Evolutionary conservation across 2,113 vertebrate species (phyloP).

Genomic region (Pipa parva): DNA sequence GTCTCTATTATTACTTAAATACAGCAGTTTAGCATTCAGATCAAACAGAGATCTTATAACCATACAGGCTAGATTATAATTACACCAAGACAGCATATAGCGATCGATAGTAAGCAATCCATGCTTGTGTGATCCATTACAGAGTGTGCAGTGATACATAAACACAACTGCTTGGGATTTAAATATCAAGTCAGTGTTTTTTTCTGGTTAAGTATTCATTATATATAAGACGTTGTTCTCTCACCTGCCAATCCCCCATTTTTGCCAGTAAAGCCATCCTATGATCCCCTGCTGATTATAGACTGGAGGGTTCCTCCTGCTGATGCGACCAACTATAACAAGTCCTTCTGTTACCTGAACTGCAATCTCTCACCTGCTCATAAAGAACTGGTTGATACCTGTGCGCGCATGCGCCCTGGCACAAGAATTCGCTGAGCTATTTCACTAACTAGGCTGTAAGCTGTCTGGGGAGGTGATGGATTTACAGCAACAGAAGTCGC

Average conservation of each 20-base stretch:
- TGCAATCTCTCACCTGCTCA: conserved; percentile 88
- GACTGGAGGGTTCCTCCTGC: conserved; percentile 68
- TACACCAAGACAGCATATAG: no score
- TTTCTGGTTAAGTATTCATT: background rate
- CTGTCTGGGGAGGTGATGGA: conserved; percentile 60
- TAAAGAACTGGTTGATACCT: conserved; percentile 81
- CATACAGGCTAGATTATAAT: no score
- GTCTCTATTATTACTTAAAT: no score
- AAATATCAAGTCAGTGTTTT: background rate
- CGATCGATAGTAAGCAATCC: no score
- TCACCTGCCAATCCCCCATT: conserved; percentile 97
- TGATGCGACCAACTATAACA: conserved; percentile 70
- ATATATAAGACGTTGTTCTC: conserved; percentile 39
- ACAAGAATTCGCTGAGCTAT: conserved; percentile 61
- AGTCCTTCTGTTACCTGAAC: conserved; percentile 81
- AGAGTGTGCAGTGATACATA: no score
- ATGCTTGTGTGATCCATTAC: no score
- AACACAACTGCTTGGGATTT: no score
- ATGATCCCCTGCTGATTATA: conserved; percentile 62
- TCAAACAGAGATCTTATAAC: no score
- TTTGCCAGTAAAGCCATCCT: conserved; percentile 90
- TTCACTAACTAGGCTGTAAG: conserved; percentile 47
- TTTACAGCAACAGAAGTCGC: conserved; percentile 55
- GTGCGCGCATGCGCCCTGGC: conserved; percentile 85
- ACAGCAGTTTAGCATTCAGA: no score